Conservation (phyloP, 2,797 vertebrate species). For the Brachyalestes nurse region DNA sequence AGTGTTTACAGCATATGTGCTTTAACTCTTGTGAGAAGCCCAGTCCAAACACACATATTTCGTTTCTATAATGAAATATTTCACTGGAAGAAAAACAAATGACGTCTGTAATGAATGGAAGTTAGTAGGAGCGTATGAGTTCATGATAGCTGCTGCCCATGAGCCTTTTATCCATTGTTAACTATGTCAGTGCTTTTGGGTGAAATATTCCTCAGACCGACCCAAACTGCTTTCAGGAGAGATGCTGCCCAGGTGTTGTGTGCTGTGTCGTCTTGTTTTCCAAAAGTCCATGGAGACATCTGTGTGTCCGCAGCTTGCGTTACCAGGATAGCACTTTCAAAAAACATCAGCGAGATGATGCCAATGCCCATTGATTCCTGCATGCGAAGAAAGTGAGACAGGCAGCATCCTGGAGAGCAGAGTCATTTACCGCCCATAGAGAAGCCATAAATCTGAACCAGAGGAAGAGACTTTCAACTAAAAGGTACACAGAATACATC, state of each 20-base stretch:
- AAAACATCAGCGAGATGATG: not conserved
- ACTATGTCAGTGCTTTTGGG: not conserved
- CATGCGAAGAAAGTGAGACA: conserved; percentile 42
- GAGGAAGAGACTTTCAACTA: conserved; percentile 30
- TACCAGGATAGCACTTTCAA: conserved; percentile 16
- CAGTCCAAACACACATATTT: conserved; percentile 39
- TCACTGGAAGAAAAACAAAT: conserved; percentile 40
- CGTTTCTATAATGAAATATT: conserved; percentile 14
- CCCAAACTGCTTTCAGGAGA: not conserved
- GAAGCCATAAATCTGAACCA: conserved; percentile 51
- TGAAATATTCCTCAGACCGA: not conserved
- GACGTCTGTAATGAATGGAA: conserved; percentile 15
- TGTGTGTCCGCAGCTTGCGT: not conserved
- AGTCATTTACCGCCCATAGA: conserved; percentile 30
- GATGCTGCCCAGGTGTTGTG: not conserved
- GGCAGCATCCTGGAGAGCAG: conserved; percentile 27
- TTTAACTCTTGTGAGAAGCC: conserved; percentile 24
- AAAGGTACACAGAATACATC: conserved; percentile 7
- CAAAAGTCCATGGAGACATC: conserved; percentile 14
- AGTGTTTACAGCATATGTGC: conserved; percentile 16
- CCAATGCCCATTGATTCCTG: conserved; percentile 17
- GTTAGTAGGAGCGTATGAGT: conserved; percentile 4
- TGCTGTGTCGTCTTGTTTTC: not conserved
- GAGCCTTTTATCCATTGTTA: conserved; percentile 16
- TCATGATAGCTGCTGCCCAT: conserved; percentile 22